These are phyloP conservation scores for Heteromurus nitidus DNA, from an alignment of 2,888 invertebrate genomes.

Conservation along the genomic window DNA sequence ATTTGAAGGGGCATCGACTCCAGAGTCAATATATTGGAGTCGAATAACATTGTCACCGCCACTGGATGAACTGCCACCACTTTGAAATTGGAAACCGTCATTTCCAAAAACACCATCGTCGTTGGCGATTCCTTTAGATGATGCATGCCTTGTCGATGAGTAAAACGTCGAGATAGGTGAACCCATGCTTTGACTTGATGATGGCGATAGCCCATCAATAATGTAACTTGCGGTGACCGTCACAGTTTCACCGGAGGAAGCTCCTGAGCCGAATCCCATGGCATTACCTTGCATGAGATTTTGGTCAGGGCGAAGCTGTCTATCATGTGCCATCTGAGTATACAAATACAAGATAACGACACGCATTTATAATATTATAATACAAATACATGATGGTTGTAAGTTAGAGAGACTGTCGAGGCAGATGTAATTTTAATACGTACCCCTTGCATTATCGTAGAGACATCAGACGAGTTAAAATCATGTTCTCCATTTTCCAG, in stretches of 20 bases:
- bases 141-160: not conserved
- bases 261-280: conserved; percentile 44
- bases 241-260: conserved; percentile 41
- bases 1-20: conserved; percentile 68
- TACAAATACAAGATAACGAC: not conserved
- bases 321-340: conserved; percentile 26
- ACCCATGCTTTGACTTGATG: not conserved
- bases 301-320: conserved; percentile 45
- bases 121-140: not conserved
- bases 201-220: conserved; percentile 31
- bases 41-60: conserved; percentile 48
- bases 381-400: too few species aligned
- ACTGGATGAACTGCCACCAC: conserved; percentile 35
- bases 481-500: conserved; percentile 24
- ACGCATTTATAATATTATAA: not conserved
- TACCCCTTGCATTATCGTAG: conserved; percentile 55
- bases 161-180: not conserved
- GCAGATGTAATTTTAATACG: too few species aligned
- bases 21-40: conserved; percentile 42
- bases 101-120: not conserved
- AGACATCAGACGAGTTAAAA: not conserved
- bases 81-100: not conserved
- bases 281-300: conserved; percentile 59
- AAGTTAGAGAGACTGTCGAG: too few species aligned
- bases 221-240: conserved; percentile 60